These are phyloP conservation scores for Molossus molossus DNA, from an alignment of 2,797 vertebrate species.

Conservation along the genomic window DNA sequence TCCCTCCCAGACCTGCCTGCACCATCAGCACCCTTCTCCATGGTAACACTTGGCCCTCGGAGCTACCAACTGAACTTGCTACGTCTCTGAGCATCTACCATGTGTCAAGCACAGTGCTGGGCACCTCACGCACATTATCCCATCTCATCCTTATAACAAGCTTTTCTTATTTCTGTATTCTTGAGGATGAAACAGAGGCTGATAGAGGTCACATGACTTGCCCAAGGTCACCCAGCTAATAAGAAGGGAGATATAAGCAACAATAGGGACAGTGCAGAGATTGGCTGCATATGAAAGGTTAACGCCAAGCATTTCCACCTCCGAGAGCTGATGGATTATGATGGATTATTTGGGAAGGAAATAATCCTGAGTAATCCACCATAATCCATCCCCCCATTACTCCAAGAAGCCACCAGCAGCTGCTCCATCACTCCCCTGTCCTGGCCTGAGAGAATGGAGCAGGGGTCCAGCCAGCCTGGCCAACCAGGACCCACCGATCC, in stretches of 20 bases:
- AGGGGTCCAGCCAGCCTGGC: not conserved
- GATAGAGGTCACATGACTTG: not conserved
- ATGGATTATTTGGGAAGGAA: not conserved
- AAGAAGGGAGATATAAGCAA: not conserved
- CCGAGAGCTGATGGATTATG: not conserved
- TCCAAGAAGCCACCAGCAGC: not conserved
- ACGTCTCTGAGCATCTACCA: not conserved
- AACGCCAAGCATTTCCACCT: not conserved
- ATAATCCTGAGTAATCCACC: not conserved
- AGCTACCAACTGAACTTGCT: not conserved
- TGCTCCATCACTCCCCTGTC: not conserved
- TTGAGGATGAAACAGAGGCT: not conserved
- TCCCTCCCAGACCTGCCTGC: not conserved
- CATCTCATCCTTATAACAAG: not conserved
- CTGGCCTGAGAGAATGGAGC: not conserved
- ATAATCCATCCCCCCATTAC: not conserved
- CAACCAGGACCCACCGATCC: too few relatives aligned
- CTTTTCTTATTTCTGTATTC: not conserved
- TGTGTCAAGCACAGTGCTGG: not conserved
- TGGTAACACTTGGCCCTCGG: too few relatives aligned
- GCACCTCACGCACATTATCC: not conserved
- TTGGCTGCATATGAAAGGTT: not conserved
- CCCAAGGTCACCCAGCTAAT: slow-evolving; percentile 20
- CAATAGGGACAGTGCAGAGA: not conserved
- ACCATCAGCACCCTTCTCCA: not conserved